Base-by-base conservation (phyloP, 2,888 invertebrate genomes). In the Callyntrura guangdongensis region DNA sequence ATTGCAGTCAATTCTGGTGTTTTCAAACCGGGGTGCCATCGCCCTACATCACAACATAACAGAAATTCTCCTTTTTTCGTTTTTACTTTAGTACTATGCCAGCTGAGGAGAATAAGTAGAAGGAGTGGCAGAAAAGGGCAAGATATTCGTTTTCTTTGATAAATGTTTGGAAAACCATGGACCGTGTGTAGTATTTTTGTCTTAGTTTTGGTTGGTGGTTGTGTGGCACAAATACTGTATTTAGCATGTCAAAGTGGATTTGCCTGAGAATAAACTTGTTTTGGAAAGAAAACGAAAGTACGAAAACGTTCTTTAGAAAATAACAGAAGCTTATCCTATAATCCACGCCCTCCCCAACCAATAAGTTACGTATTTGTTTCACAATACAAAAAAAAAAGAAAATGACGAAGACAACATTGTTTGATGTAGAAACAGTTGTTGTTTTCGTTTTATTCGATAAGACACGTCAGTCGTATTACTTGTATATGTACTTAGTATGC, bases 331-430 rank as follows among this genome's bases (percentile, higher is more conserved):
- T 88, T 88, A 88, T 69, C 82, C 64, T 82, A 36, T 72, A 82
- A 88, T 88, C 88, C 88, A 82, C 88, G 88, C 88, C 82, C 88
- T 47, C 25, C 20, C 45, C 27, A 45, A 88, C 88, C 88, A 88
- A 88, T 88, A 88, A 88, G 88, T 88, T 88, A 61, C 82, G 69
- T 88, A 61, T 83, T 81, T 87, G 67, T 36, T 56, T 67, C 67
- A 67, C 69, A 77, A 77, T 74, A 22, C 49, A 61, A 77, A 6
- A 64, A 61, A 47, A 11, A 47, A 49, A 17, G 64, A 49, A 84
- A 67, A 69, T 49, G 49, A 36, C 36, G n/a, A 8, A 59, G 82
- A 61, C 27, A 81, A 36, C 8, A 14, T 11, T 25, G 14, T 67
- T 22, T 22, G 22, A 25, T 20, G n/a, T 25, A 47, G 67, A 20